Percentiles rank a stretch among this genome's conserved stretches.
These are phyloP conservation scores for Meta bourneti DNA, from an alignment of 2,888 invertebrate species.

Conservation along the genomic window DNA sequence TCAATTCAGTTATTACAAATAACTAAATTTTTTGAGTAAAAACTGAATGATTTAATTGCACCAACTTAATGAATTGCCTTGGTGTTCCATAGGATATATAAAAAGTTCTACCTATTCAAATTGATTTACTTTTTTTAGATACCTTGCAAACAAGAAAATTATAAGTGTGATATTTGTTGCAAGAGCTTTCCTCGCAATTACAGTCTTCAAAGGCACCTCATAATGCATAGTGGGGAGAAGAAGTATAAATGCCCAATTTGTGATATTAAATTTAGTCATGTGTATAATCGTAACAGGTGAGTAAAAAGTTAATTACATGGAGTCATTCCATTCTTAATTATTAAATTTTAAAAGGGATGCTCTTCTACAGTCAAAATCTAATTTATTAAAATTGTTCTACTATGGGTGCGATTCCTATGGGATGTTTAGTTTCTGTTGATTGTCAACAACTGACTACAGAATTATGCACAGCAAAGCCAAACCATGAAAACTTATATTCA, in stretches of 20 bases:
- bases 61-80: no score
- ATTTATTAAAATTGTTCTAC: background rate
- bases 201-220: constrained; percentile 78
- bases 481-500: no score
- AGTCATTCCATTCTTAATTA: background rate
- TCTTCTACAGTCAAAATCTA: background rate
- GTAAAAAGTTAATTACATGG: constrained; percentile 14
- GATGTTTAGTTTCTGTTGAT: no score
- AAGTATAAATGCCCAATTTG: constrained; percentile 78
- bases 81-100: no score
- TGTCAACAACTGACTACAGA: no score
- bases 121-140: constrained; percentile 32
- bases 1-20: no score
- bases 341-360: background rate
- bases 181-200: constrained; percentile 78
- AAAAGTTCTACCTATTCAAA: no score
- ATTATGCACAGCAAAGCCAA: no score
- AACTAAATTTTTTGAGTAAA: no score
- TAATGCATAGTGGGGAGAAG: constrained; percentile 79
- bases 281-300: constrained; percentile 79
- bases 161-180: constrained; percentile 77
- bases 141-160: constrained; percentile 69
- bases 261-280: constrained; percentile 78
- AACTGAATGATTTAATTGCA: no score
- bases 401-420: no score